Conservation (phyloP, 2,888 invertebrate species). For the Folsomia manolachei region DNA sequence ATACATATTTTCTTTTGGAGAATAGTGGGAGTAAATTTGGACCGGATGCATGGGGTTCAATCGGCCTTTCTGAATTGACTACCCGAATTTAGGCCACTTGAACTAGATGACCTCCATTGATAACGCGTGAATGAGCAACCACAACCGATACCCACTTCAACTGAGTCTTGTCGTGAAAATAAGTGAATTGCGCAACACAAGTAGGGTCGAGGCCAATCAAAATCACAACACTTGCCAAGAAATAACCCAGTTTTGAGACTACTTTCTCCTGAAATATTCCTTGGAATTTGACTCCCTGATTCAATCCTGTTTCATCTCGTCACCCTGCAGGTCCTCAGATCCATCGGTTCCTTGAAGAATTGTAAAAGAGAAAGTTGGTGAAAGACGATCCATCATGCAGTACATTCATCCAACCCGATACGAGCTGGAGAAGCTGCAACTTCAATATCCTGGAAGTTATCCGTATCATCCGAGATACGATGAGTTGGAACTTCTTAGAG, state of each 20-base stretch:
- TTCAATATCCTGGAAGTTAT: too few relatives aligned
- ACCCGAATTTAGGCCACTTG: background rate
- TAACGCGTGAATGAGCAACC: background rate
- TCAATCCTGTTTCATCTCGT: too few relatives aligned
- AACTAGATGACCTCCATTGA: conserved; percentile 5
- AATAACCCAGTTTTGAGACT: too few relatives aligned
- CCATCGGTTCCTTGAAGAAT: too few relatives aligned
- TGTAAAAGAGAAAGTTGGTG: too few relatives aligned
- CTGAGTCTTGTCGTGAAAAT: background rate
- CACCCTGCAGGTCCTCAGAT: too few relatives aligned
- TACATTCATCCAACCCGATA: background rate
- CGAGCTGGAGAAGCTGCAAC: background rate
- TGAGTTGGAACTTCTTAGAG: conserved; percentile 48
- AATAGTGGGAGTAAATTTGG: too few relatives aligned
- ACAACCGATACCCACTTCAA: background rate
- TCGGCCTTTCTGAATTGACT: too few relatives aligned
- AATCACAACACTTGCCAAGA: too few relatives aligned
- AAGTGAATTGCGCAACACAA: background rate
- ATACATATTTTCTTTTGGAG: too few relatives aligned
- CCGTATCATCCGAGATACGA: conserved; percentile 37
- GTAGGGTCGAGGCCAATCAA: background rate
- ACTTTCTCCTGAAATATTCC: too few relatives aligned
- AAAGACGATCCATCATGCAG: conserved; percentile 8
- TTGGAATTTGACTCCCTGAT: too few relatives aligned
- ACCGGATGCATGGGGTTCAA: background rate